Evolutionary conservation across 2,888 invertebrate species (phyloP), one percentile per base, ranked within the genome.

Genomic region (Acleris laterana): DNA sequence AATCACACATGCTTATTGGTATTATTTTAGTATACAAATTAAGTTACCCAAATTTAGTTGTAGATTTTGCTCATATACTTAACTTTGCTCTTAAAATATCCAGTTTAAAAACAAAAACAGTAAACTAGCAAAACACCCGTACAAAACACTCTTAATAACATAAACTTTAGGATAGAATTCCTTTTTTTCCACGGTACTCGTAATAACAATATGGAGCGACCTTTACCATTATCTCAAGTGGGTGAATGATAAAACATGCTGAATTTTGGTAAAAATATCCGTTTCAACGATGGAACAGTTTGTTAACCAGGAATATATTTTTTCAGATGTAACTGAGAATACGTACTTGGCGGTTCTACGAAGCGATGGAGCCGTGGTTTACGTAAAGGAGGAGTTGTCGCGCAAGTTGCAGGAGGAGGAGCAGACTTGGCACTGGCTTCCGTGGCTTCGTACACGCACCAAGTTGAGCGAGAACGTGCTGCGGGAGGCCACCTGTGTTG

Each of bases 341-440:
- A 71, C 46, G 68, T 82, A 72, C 63, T 72, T 70, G 63, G 76
- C 68, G 42, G 81, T 76, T 49, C 22, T 73, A 11, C 78, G 78
- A 68, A 77, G 78, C 69, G 78, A 87, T 83, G 92, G 90, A 44
- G 79, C 82, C 56, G 72, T 78, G 0, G 77, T 89, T 50, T 82
- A 75, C 58, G 84, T 91, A 74, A 78, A 80, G 0, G 81, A 82
- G 28, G 79, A 84, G 7, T 72, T 93, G 38, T 77, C 85, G 74
- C 78, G 59, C 59, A 88, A 80, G 69, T 61, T 93, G 28, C 75
- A 76, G 2, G 80, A 81, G 7, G 90, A 93, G 68, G 70, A 75
- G 22, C 77, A 73, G 7, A 79, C 74, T 1, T 93, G 92, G 92
- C 93, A 93, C 70, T 89, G 88, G 88, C 84, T 78, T n/a, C 93